Conservation (phyloP, 2,888 invertebrate genomes). For the Deladenus siricidicola region DNA sequence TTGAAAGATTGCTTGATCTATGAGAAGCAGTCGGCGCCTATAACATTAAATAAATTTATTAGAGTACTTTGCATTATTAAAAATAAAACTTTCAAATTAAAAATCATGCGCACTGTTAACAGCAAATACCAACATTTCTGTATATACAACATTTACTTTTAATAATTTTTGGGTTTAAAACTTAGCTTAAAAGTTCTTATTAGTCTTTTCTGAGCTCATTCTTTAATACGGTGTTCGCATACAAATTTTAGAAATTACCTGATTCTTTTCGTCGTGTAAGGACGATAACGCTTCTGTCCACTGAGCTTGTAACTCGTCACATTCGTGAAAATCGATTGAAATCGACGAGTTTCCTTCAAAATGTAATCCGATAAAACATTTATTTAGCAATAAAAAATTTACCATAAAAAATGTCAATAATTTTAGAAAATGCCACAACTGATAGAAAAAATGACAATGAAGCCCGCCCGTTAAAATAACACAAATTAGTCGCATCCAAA, state of each 20-base stretch:
- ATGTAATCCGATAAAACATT: slow-evolving; percentile 7
- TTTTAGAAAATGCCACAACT: slow-evolving; percentile 35
- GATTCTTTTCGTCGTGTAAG: slow-evolving; percentile 13
- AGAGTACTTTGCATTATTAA: too few relatives aligned
- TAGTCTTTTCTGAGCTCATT: too few relatives aligned
- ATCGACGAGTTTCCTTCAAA: slow-evolving; percentile 32
- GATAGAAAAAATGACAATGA: slow-evolving; percentile 46
- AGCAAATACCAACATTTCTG: too few relatives aligned
- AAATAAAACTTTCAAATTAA: too few relatives aligned
- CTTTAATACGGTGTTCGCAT: background rate
- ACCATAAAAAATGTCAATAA: slow-evolving; percentile 51
- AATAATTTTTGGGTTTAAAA: too few relatives aligned
- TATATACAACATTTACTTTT: too few relatives aligned
- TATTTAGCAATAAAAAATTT: slow-evolving; percentile 1
- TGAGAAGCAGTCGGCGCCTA: too few relatives aligned
- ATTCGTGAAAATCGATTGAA: slow-evolving; percentile 32
- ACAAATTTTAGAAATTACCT: slow-evolving; percentile 1
- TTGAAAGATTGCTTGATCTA: background rate
- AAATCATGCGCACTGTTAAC: too few relatives aligned
- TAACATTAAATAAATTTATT: too few relatives aligned
- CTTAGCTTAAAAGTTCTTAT: background rate
- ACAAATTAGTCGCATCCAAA: slow-evolving; percentile 3
- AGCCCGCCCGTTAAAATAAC: slow-evolving; percentile 17
- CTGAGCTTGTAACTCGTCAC: slow-evolving; percentile 25
- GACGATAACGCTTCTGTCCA: slow-evolving; percentile 25